Conservation (phyloP, 2,888 invertebrate species). For the Crioceris asparagi region DNA sequence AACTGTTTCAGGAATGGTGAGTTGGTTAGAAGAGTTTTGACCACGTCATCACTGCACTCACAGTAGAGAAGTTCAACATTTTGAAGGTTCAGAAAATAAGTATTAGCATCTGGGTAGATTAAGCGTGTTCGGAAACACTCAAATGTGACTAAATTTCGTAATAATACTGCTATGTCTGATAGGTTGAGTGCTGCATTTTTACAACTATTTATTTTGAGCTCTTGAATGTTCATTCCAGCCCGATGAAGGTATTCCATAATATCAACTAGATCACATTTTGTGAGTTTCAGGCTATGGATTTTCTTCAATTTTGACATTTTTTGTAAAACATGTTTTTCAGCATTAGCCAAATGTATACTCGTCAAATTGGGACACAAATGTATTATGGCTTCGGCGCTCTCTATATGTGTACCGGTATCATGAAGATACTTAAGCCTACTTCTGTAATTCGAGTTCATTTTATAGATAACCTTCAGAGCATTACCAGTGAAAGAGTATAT, state of each 20-base stretch:
- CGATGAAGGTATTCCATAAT: slow-evolving; percentile 44
- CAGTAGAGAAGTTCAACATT: slow-evolving; percentile 58
- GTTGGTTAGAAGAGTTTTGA: slow-evolving; percentile 51
- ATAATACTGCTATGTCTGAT: slow-evolving; percentile 25
- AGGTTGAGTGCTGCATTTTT: slow-evolving; percentile 29
- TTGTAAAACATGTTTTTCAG: slow-evolving; percentile 40
- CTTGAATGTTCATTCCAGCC: slow-evolving; percentile 30
- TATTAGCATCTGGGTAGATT: slow-evolving; percentile 44
- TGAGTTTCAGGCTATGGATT: slow-evolving; percentile 42
- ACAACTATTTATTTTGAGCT: slow-evolving; percentile 29
- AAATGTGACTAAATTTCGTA: slow-evolving; percentile 47
- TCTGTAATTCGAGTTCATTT: slow-evolving; percentile 45
- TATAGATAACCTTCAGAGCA: slow-evolving; percentile 46
- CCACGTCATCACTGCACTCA: slow-evolving; percentile 44
- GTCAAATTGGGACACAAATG: slow-evolving; percentile 52
- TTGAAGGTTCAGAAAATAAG: slow-evolving; percentile 48
- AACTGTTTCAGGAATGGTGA: slow-evolving; percentile 50
- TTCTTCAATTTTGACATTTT: slow-evolving; percentile 40
- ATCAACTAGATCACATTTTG: slow-evolving; percentile 40
- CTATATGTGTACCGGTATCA: slow-evolving; percentile 48
- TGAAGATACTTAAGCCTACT: slow-evolving; percentile 58
- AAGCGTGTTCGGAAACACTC: slow-evolving; percentile 59
- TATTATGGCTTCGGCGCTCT: slow-evolving; percentile 49
- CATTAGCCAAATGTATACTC: slow-evolving; percentile 50
- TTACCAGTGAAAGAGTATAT: slow-evolving; percentile 60